Conservation (phyloP, 2,888 invertebrate species). For the Geophilus truncorum region DNA sequence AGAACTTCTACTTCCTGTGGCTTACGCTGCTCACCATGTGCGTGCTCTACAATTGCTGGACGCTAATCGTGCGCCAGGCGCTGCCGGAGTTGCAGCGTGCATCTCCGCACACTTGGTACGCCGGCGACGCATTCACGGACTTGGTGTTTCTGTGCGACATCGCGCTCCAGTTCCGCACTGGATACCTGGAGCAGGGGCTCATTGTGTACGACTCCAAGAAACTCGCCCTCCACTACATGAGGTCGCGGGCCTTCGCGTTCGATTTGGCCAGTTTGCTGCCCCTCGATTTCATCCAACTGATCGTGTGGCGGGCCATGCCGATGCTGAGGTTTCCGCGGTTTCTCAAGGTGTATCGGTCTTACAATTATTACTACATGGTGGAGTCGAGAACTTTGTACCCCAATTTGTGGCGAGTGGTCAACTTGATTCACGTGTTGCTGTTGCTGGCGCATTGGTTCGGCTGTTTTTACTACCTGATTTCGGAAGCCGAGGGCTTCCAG, state of each 20-base stretch:
- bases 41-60: conserved; percentile 93
- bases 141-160: conserved; percentile 82
- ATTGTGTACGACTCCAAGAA: conserved; percentile 91
- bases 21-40: conserved; percentile 79
- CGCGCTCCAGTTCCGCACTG: conserved; percentile 85
- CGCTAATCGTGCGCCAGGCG: conserved; percentile 88
- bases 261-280: conserved; percentile 79
- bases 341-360: conserved; percentile 67
- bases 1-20: conserved; percentile 95
- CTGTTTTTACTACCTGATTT: conserved; percentile 91
- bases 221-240: conserved; percentile 79
- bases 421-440: conserved; percentile 88
- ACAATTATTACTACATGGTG: conserved; percentile 91
- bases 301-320: conserved; percentile 69
- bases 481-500: conserved; percentile 81
- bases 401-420: conserved; percentile 91
- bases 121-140: conserved; percentile 80
- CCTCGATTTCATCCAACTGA: conserved; percentile 77
- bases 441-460: conserved; percentile 97
- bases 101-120: conserved; percentile 70
- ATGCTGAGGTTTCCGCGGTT: conserved; percentile 61
- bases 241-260: conserved; percentile 74
- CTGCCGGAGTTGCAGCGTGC: conserved; percentile 81
- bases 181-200: conserved; percentile 88
- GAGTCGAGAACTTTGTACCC: conserved; percentile 94